Conservation (phyloP, 2,113 vertebrate species). For the Turnix velox region DNA sequence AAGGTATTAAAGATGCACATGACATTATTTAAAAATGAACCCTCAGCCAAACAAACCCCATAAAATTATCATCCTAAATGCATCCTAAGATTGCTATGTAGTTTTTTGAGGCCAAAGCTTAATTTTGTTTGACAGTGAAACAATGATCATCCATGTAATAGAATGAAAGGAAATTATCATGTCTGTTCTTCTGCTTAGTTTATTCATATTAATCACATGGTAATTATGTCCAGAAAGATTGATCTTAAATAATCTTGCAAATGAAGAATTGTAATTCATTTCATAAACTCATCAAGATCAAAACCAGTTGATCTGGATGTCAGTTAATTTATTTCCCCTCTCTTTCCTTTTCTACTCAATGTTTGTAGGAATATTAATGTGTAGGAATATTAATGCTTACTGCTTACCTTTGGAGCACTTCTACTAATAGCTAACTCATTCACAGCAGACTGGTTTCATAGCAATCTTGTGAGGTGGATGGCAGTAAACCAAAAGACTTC, state of each 20-base stretch:
- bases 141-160: slow-evolving; percentile 35
- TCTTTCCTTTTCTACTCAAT: slow-evolving; percentile 19
- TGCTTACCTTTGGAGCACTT: not conserved
- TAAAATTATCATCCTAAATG: slow-evolving; percentile 51
- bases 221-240: slow-evolving; percentile 56
- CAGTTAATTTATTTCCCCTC: slow-evolving; percentile 39
- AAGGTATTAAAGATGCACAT: slow-evolving; percentile 54
- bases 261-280: slow-evolving; percentile 44
- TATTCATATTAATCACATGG: slow-evolving; percentile 63
- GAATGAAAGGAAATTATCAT: slow-evolving; percentile 50
- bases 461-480: not conserved
- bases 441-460: not conserved
- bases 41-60: slow-evolving; percentile 27
- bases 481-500: not conserved
- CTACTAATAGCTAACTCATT: not conserved
- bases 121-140: slow-evolving; percentile 61
- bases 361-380: not conserved
- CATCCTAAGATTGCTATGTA: slow-evolving; percentile 28
- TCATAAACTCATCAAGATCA: slow-evolving; percentile 48
- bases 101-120: slow-evolving; percentile 43
- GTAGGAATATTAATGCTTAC: not conserved
- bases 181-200: slow-evolving; percentile 46
- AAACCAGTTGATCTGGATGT: slow-evolving; percentile 35
- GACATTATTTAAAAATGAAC: slow-evolving; percentile 37
- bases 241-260: slow-evolving; percentile 60